phyloP scores from a whole-genome alignment of 2,797 vertebrate species.

The Characodon lateralis region DNA sequence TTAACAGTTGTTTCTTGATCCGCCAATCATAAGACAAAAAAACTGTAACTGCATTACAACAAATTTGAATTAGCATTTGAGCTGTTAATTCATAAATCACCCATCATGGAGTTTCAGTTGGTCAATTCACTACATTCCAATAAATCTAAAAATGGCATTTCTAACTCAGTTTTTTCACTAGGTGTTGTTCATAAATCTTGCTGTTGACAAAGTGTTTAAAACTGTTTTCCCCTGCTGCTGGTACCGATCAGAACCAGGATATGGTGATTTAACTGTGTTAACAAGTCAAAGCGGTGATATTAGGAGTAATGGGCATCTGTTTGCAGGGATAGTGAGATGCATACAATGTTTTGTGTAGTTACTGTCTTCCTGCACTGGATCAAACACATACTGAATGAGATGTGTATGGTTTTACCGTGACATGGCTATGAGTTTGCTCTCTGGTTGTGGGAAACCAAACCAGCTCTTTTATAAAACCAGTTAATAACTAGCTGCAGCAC shows the following conservation, averaged over 20 bases:
- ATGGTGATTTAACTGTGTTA: background rate
- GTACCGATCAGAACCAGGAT: background rate
- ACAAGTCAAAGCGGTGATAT: background rate
- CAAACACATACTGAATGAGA: background rate
- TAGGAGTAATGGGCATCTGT: background rate
- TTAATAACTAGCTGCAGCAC: background rate
- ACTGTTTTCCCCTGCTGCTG: background rate
- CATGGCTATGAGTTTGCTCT: conserved; percentile 1
- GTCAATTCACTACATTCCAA: background rate
- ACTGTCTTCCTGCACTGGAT: background rate
- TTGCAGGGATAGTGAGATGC: background rate
- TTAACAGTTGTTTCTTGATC: too few relatives aligned
- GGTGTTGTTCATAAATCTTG: background rate
- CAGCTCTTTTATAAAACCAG: conserved; percentile 1
- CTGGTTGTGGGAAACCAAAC: conserved; percentile 9
- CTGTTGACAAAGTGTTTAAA: background rate
- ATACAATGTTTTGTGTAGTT: background rate
- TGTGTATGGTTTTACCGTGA: background rate
- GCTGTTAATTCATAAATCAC: background rate
- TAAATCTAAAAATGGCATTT: background rate
- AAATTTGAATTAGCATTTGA: background rate
- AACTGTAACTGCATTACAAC: background rate
- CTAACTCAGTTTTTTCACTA: background rate
- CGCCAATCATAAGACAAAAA: too few relatives aligned
- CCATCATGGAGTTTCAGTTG: background rate